phyloP scores from a whole-genome alignment of 1,140 invertebrate genomes.

The Drosophila santomea region DNA sequence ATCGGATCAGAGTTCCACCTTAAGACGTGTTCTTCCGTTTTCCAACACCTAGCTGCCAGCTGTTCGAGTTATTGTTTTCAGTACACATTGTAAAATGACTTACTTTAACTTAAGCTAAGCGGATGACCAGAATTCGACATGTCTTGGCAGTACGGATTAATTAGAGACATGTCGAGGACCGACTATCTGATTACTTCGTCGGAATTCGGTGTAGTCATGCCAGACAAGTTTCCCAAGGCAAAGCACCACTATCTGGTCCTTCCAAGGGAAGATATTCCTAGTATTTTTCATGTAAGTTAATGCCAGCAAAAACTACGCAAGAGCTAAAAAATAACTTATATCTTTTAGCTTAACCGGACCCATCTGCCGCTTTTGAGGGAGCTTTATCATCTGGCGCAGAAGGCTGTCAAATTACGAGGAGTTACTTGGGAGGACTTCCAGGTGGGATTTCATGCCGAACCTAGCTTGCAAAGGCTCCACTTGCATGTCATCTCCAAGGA shows the following conservation, averaged over 20 bases:
- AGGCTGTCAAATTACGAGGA: slow-evolving; percentile 85
- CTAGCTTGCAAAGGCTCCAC: slow-evolving; percentile 94
- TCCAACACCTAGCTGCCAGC: neutral
- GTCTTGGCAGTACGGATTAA: slow-evolving; percentile 87
- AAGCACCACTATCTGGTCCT: slow-evolving; percentile 92
- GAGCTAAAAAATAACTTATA: neutral
- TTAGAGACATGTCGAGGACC: slow-evolving; percentile 90
- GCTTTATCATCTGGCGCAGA: slow-evolving; percentile 88
- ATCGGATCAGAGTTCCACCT: no score
- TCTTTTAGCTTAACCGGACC: slow-evolving; percentile 85
- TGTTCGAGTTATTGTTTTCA: slow-evolving; percentile 5
- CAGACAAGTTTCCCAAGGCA: slow-evolving; percentile 92
- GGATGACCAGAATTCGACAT: slow-evolving; percentile 7
- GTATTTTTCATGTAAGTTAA: slow-evolving; percentile 85
- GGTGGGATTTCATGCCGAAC: slow-evolving; percentile 93
- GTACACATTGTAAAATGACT: neutral
- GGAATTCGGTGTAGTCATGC: slow-evolving; percentile 89
- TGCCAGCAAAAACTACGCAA: neutral
- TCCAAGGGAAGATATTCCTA: slow-evolving; percentile 89
- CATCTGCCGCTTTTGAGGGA: slow-evolving; percentile 90
- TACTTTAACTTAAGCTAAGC: no score
- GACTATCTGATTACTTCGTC: slow-evolving; percentile 88
- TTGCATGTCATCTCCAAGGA: slow-evolving; percentile 95
- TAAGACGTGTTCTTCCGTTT: no score
- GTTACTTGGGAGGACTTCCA: slow-evolving; percentile 85